These are phyloP conservation scores for Bombus polaris DNA, from an alignment of 1,140 invertebrate species.

Conservation along the genomic window DNA sequence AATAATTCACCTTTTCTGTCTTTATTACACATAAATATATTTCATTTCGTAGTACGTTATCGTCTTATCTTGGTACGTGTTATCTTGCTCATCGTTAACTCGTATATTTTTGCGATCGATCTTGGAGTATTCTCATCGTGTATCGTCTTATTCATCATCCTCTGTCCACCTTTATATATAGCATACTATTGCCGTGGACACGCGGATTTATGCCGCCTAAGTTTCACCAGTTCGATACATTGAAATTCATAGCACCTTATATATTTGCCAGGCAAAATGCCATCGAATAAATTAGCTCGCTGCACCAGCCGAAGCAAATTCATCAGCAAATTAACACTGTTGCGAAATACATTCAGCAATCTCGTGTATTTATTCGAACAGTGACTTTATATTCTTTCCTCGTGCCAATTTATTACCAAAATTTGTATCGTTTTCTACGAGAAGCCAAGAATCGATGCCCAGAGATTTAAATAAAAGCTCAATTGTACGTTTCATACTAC, in stretches of 20 bases:
- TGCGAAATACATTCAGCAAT: not conserved
- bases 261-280: not conserved
- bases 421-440: too few relatives aligned
- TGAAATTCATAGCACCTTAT: constrained; percentile 1
- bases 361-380: not conserved
- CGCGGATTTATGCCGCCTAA: not conserved
- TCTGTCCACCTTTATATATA: not conserved
- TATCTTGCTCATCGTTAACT: not conserved
- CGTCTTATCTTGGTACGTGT: not conserved
- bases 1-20: not conserved
- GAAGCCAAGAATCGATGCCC: too few relatives aligned
- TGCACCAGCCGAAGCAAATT: not conserved
- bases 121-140: not conserved
- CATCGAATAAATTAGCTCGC: not conserved
- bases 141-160: not conserved
- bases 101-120: not conserved
- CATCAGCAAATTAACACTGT: not conserved
- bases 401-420: too few relatives aligned
- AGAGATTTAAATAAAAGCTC: too few relatives aligned
- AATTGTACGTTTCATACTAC: too few relatives aligned
- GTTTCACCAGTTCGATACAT: not conserved
- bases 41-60: not conserved
- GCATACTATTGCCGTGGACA: not conserved
- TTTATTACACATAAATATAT: accelerated
- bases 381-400: too few relatives aligned